Conservation (phyloP, 1,140 invertebrate species). For the Bemisia tabaci region DNA sequence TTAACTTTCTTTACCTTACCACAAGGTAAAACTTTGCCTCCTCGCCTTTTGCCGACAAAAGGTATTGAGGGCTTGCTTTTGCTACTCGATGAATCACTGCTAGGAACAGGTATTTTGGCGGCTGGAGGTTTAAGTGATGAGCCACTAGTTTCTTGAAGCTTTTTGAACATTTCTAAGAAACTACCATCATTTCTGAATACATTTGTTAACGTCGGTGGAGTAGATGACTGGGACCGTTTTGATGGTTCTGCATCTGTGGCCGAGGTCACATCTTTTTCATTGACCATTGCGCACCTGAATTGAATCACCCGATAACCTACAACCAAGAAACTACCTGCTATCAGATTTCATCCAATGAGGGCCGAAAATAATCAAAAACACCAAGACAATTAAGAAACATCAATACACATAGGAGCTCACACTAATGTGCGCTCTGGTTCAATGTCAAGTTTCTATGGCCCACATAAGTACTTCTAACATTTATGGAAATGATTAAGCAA, state of each 20-base stretch:
- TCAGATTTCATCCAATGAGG: neutral
- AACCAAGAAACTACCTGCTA: neutral
- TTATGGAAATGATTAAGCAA: too few relatives aligned
- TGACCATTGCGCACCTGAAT: neutral
- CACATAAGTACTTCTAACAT: neutral
- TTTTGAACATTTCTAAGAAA: conserved; percentile 79
- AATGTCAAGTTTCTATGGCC: neutral
- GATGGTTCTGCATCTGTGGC: neutral
- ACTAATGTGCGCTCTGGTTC: neutral
- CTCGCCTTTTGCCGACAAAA: conserved; percentile 67
- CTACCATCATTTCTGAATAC: conserved; percentile 73
- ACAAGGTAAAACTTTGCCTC: conserved; percentile 72
- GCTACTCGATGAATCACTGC: neutral
- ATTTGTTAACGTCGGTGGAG: conserved; percentile 26
- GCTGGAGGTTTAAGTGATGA: conserved; percentile 31
- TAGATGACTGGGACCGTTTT: neutral
- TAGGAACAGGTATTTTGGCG: conserved; percentile 19
- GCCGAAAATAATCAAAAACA: neutral
- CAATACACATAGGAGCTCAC: neutral
- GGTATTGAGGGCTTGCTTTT: conserved; percentile 24
- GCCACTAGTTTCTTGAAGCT: conserved; percentile 50
- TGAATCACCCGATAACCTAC: neutral
- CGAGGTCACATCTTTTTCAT: neutral
- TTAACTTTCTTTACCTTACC: conserved; percentile 76
- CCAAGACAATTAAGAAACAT: neutral